Percentiles rank a stretch among this genome's conserved stretches.
Evolutionary conservation across 2,888 invertebrate species (phyloP).

Genomic region (Glyphotaelius pellucidus): DNA sequence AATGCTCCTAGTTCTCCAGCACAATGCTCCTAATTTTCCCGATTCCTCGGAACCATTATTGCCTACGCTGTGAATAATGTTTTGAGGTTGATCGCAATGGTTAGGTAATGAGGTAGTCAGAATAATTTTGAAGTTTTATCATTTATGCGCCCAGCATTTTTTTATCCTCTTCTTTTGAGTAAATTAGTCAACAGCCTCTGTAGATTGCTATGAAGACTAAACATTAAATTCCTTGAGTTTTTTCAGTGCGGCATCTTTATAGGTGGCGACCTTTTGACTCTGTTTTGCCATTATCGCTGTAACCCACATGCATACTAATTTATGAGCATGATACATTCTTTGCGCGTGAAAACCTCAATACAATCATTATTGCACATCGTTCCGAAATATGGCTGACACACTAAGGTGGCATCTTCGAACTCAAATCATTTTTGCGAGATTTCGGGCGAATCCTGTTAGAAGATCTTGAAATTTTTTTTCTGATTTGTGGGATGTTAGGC

Average conservation of each 20-base stretch:
- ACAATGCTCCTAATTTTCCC: too few relatives aligned
- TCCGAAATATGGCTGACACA: not conserved
- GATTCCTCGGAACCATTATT: too few relatives aligned
- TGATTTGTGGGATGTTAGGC: not conserved
- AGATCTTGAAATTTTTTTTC: not conserved
- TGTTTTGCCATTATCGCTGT: not conserved
- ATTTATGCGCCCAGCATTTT: too few relatives aligned
- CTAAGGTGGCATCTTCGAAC: not conserved
- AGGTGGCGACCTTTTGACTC: not conserved
- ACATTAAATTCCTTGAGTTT: not conserved
- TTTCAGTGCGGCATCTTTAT: not conserved
- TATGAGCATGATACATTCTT: not conserved
- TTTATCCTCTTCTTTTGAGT: not conserved
- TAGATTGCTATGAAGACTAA: not conserved
- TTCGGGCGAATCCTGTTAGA: not conserved
- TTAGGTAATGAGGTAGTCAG: too few relatives aligned
- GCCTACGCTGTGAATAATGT: too few relatives aligned
- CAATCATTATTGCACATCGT: not conserved
- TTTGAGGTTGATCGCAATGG: too few relatives aligned
- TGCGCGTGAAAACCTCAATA: not conserved
- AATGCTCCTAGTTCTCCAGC: too few relatives aligned
- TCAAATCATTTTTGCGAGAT: not conserved
- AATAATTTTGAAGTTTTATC: too few relatives aligned
- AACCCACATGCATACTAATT: not conserved
- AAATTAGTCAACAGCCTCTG: not conserved